phyloP scores from a whole-genome alignment of 2,888 invertebrate genomes.

The Boloria selene region DNA sequence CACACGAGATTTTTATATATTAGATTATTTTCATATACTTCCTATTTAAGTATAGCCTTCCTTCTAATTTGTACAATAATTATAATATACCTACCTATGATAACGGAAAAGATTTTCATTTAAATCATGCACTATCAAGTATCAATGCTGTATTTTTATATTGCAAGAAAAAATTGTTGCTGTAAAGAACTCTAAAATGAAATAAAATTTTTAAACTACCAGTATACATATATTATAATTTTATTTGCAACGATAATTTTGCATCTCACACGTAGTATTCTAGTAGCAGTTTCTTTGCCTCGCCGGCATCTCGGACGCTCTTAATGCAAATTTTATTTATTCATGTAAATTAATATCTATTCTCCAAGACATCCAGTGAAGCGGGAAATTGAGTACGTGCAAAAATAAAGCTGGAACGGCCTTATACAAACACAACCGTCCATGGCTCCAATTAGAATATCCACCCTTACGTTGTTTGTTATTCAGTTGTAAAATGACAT shows the following conservation, averaged over 20 bases:
- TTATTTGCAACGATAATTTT: slow-evolving; percentile 41
- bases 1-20: no score
- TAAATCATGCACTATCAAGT: no score
- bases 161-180: no score
- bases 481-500: slow-evolving; percentile 40
- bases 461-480: slow-evolving; percentile 49
- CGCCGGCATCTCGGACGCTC: slow-evolving; percentile 63
- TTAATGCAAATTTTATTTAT: slow-evolving; percentile 82
- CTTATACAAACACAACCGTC: slow-evolving; percentile 61
- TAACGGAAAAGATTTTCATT: no score
- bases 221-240: not conserved
- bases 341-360: slow-evolving; percentile 83
- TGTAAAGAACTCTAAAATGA: no score
- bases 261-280: slow-evolving; percentile 43
- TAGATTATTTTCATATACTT: no score
- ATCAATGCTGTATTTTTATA: no score
- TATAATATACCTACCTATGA: no score
- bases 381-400: slow-evolving; percentile 81
- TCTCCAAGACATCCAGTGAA: slow-evolving; percentile 74
- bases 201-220: not conserved
- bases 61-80: no score
- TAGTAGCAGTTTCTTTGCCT: slow-evolving; percentile 60
- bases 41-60: no score
- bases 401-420: slow-evolving; percentile 72
- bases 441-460: slow-evolving; percentile 66